Evolutionary conservation across 2,113 vertebrate genomes (phyloP).

Genomic region (Equus przewalskii): DNA sequence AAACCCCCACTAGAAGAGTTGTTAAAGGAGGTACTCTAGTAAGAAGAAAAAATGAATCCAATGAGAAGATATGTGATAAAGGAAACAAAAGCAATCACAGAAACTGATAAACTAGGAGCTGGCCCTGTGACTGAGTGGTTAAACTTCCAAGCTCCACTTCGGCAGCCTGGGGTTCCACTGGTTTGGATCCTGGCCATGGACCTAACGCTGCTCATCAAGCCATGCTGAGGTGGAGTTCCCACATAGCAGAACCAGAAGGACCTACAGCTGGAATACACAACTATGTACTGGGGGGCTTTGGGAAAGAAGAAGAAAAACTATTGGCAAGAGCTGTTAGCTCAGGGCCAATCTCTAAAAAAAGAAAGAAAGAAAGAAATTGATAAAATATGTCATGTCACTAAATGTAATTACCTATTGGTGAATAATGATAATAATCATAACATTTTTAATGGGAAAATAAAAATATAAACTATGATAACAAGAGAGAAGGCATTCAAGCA

Average conservation of each 20-base stretch:
- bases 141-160: too few relatives aligned
- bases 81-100: background rate
- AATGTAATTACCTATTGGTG: background rate
- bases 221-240: too few relatives aligned
- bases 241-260: too few relatives aligned
- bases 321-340: too few relatives aligned
- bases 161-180: too few relatives aligned
- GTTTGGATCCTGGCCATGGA: too few relatives aligned
- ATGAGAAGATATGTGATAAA: background rate
- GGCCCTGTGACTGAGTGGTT: too few relatives aligned
- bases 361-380: background rate
- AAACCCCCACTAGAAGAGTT: background rate
- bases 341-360: too few relatives aligned
- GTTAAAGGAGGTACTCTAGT: background rate
- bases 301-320: too few relatives aligned
- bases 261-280: too few relatives aligned
- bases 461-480: background rate
- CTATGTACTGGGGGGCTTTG: too few relatives aligned
- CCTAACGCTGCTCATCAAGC: too few relatives aligned
- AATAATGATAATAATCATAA: background rate
- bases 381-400: background rate
- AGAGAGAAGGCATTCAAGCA: background rate
- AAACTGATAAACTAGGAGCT: background rate
- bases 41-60: background rate
- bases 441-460: conserved; percentile 29